A percentile compares a stretch with the other conserved stretches of the same genome.
phyloP scores from a whole-genome alignment of 2,888 invertebrate genomes.

The Coleophora deauratella region DNA sequence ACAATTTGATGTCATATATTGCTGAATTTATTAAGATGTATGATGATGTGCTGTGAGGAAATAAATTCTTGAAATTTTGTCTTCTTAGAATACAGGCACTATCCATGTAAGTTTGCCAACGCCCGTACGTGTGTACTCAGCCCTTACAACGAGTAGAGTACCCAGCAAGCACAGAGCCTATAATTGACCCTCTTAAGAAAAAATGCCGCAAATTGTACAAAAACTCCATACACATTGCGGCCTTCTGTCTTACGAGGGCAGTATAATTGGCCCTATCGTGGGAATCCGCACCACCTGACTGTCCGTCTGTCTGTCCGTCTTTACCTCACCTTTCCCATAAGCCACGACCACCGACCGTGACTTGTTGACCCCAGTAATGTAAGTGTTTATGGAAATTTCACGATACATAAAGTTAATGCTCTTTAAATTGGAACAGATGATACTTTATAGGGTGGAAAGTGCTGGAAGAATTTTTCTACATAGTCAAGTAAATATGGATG shows the following conservation, averaged over 20 bases:
- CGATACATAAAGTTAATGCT: slow-evolving; percentile 1
- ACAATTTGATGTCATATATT: too few species aligned
- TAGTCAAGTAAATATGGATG: too few species aligned
- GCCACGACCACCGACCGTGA: slow-evolving; percentile 45
- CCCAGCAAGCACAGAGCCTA: slow-evolving; percentile 1
- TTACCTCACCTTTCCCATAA: slow-evolving; percentile 39
- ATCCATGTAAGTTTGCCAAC: too few species aligned
- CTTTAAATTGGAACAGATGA: not conserved
- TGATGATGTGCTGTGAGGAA: too few species aligned
- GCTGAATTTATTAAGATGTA: too few species aligned
- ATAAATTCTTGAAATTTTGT: too few species aligned
- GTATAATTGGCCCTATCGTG: slow-evolving; percentile 49
- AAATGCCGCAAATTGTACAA: too few species aligned
- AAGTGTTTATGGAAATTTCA: slow-evolving; percentile 10
- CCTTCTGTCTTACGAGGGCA: too few species aligned
- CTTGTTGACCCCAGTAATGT: slow-evolving; percentile 20
- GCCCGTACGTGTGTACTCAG: slow-evolving; percentile 14
- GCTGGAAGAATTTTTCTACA: too few species aligned
- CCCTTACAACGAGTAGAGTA: slow-evolving; percentile 13
- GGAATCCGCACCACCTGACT: slow-evolving; percentile 38
- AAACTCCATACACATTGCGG: too few species aligned
- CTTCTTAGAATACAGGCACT: too few species aligned
- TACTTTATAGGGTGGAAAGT: too few species aligned
- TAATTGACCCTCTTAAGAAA: slow-evolving; percentile 44
- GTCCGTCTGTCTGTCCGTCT: slow-evolving; percentile 17